These are phyloP conservation scores for Clarias magur DNA, from an alignment of 2,113 vertebrate genomes.

Conservation along the genomic window DNA sequence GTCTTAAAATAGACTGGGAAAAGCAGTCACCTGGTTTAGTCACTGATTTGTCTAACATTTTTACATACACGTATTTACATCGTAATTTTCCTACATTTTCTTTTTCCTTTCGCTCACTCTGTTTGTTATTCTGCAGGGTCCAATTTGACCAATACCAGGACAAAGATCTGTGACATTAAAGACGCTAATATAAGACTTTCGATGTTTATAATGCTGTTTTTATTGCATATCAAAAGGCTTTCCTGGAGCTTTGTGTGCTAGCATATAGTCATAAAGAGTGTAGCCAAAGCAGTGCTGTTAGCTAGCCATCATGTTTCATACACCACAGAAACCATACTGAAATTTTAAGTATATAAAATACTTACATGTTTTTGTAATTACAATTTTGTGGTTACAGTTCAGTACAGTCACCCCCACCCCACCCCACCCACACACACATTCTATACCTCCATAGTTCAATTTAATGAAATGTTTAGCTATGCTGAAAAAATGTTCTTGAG, in stretches of 20 bases:
- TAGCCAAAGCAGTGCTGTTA: not conserved
- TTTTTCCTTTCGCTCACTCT: slow-evolving; percentile 3
- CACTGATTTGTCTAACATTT: not conserved
- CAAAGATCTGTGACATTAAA: not conserved
- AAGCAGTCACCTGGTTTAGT: not conserved
- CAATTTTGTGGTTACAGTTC: not conserved
- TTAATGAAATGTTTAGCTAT: not conserved
- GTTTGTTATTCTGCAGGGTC: not conserved
- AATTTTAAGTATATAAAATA: not conserved
- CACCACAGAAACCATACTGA: not conserved
- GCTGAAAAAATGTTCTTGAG: not conserved
- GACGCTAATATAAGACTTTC: not conserved
- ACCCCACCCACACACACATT: too few relatives aligned
- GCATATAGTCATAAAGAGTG: not conserved
- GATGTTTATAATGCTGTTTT: not conserved
- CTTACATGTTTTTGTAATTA: not conserved
- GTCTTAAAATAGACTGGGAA: not conserved
- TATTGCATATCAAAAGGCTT: not conserved
- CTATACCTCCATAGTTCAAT: not conserved
- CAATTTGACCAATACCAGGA: not conserved
- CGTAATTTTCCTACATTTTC: not conserved
- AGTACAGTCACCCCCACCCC: too few relatives aligned
- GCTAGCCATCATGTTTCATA: not conserved
- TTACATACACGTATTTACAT: slow-evolving; percentile 9
- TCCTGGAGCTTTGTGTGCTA: not conserved